phyloP scores from a whole-genome alignment of 2,797 vertebrate species.

The Chrosomus eos region DNA sequence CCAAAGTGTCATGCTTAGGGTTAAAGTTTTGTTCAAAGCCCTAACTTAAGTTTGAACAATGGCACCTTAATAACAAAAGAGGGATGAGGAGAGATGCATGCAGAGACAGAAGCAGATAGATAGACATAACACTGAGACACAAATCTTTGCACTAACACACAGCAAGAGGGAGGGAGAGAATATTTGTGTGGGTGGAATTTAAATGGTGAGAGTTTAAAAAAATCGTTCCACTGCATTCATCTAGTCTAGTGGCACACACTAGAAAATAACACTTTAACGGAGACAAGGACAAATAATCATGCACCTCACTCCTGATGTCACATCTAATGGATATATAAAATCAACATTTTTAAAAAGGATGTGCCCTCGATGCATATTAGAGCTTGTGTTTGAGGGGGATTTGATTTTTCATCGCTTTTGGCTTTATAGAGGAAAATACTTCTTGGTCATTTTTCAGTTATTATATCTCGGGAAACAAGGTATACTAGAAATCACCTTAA shows the following conservation, averaged over 20 bases:
- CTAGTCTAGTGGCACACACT: slow-evolving; percentile 40
- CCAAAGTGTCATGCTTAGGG: slow-evolving; percentile 2
- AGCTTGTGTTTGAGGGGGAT: background rate
- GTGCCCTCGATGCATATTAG: slow-evolving; percentile 9
- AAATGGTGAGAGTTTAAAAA: slow-evolving; percentile 61
- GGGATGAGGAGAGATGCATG: slow-evolving; percentile 26
- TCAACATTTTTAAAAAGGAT: background rate
- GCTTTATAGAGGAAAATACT: background rate
- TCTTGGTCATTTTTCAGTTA: background rate
- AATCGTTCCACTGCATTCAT: slow-evolving; percentile 46
- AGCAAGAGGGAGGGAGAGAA: slow-evolving; percentile 58
- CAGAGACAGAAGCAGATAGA: slow-evolving; percentile 36
- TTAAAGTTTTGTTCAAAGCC: slow-evolving; percentile 5
- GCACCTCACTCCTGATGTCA: slow-evolving; percentile 24
- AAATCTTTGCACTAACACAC: slow-evolving; percentile 52
- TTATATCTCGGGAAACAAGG: background rate
- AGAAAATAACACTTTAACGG: slow-evolving; percentile 43
- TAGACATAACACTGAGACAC: slow-evolving; percentile 58
- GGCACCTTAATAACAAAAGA: slow-evolving; percentile 8
- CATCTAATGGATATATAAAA: slow-evolving; percentile 37
- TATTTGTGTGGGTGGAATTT: slow-evolving; percentile 65
- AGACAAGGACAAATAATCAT: slow-evolving; percentile 28
- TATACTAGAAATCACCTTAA: background rate
- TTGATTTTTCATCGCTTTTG: background rate
- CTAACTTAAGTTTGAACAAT: background rate